Base-by-base conservation (phyloP, 2,113 vertebrate species). In the Xiphorhynchus elegans region DNA sequence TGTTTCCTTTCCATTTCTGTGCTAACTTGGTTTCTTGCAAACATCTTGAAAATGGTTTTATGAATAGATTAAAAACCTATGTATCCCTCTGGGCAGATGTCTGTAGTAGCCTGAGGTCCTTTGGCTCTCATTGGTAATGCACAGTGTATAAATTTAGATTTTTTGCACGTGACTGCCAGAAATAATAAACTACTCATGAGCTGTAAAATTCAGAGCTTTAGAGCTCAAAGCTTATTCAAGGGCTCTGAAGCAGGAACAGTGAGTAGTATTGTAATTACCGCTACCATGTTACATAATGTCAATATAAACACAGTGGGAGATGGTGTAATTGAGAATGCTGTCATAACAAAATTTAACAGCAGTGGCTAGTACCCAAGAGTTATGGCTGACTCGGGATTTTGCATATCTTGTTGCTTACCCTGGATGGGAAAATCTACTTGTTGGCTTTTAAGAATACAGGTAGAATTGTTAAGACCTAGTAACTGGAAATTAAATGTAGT, bases 131-230 rank as follows among this genome's bases (percentile, higher is more conserved):
- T 8, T 89, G 9, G 28, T 72, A 75, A 56, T 56, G 4, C 8
- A 69, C 25, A 58, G 35, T 3, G 6, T 66, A 64, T 81, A 92
- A 81, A 89, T 77, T 58, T 47, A 84, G 58, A 46, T 56, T 73
- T 91, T 91, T 56, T 82, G 26, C 14, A 58, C 39, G 18, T 63
- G n/a, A 20, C 66, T 94, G 19, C 74, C 74, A 75, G 46, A 87
- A 94, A 85, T 89, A 95, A 89, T 87, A 58, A 79, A 52, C 70
- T 66, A 15, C 35, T 40, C 29, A 70, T 83, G 62, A 94, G 28
- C 46, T 88, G 40, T 91, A 87, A 93, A 85, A 90, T 66, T 88
- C 70, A 69, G 79, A 76, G 52, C 37, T 90, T 80, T 58, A 85
- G 25, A 73, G 37, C 70, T 76, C 28, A 49, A 46, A 94, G 31